These are phyloP conservation scores for Tipula vernalis DNA, from an alignment of 2,888 invertebrate species.

Conservation along the genomic window DNA sequence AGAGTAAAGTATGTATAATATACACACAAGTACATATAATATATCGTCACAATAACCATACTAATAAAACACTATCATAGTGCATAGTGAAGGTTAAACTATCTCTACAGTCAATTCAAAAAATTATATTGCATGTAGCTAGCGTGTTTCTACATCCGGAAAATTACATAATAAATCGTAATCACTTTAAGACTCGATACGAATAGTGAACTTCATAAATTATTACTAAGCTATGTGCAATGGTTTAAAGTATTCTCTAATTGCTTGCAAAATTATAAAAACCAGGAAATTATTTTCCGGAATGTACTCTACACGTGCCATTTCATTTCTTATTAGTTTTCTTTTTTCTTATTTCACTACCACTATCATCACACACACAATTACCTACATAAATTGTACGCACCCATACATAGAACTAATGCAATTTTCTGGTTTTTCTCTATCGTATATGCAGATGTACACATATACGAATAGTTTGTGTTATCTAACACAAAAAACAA, in stretches of 20 bases:
- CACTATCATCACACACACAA: neutral
- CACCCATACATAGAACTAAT: neutral
- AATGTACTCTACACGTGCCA: neutral
- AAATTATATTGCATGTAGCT: neutral
- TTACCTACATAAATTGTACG: neutral
- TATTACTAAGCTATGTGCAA: neutral
- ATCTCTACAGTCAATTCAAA: neutral
- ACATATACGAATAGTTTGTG: neutral
- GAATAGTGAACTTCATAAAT: neutral
- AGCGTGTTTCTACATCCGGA: neutral
- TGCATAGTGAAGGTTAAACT: neutral
- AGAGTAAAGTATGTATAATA: neutral
- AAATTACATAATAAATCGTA: neutral
- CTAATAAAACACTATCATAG: neutral
- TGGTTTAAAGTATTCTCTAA: neutral
- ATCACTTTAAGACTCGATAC: neutral
- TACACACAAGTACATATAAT: neutral
- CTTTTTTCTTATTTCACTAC: neutral
- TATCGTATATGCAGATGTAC: neutral
- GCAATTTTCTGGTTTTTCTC: neutral
- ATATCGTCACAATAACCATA: neutral
- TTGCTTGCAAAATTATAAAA: neutral
- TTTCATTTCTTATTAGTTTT: neutral
- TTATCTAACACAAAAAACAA: neutral
- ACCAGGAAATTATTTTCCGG: slow-evolving; percentile 9